Base-by-base conservation (phyloP, 2,888 invertebrate genomes). In the Diabrotica balteata region DNA sequence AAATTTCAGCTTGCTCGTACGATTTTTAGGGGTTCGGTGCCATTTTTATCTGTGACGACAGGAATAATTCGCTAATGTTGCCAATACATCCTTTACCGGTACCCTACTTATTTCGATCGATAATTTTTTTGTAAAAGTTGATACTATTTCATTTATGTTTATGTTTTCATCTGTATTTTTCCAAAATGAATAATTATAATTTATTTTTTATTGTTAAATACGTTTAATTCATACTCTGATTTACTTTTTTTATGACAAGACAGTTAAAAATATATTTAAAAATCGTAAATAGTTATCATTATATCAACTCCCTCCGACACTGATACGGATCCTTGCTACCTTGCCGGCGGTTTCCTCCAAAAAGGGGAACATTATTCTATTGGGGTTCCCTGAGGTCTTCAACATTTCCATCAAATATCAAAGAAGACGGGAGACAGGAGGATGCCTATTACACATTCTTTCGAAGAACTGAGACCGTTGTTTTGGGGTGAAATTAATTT, bases 401-500 rank as follows among this genome's bases (percentile, higher is more conserved):
- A 49, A 57, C 50, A 55, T 57, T 63, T 63, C 47, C 55, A 63
- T 52, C 63, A 57, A 57, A 63, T 57, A 54, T 54, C 57, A 63
- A 63, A 54, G 57, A 46, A 51, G 57, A 51, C 63, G 57, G 63
- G 63, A 63, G 55, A 49, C 22, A 50, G 9, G 11, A 8, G 43
- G 8, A 32, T 22, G 47, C 8, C 22, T 42, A 47, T 62, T 62
- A 62, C 32, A 62, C 47, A 63, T 55, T 63, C 55, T 63, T 47
- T 52, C 52, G 44, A 50, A 51, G 11, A 44, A 47, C 49, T 32
- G 9, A 50, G 8, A 49, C 44, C 46, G 49, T 63, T 63, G 49
- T 63, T 57, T 63, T 63, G 50, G 50, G 47, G 63, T 55, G 55
- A 63, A 63, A 63, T 55, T 63, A 63, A 63, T 63, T 63, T 63